Evolutionary conservation across 64 coral and sea anemone genomes (phyloP), one percentile per base, ranked within the genome.

Genomic region (Actinia equina): DNA sequence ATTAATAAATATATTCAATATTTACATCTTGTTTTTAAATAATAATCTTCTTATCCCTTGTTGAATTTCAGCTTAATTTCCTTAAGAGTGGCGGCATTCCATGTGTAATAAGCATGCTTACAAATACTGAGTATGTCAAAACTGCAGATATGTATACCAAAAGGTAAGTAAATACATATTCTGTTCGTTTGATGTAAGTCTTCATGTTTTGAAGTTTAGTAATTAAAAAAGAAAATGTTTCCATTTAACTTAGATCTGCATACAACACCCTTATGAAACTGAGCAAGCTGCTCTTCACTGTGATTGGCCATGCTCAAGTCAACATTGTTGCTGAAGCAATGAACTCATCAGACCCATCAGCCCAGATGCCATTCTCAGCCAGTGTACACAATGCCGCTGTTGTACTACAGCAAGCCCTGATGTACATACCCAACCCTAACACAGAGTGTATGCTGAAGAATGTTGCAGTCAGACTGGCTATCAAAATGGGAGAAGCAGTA

Each of bases 271-370:
- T 99, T 30, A 70, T 99, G 70, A 99, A 99, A 85, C 91, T 95
- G 56, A 79, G 87, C 42, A 99, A 99, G 91, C 88, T 99, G 58
- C 43, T 94, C 16, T 83, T 99, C 60, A 99, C 97, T 44, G 88
- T 95, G 2, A 88, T 99, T 4, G 97, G 93, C n/a, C 94, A 99
- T 61, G 97, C 93, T 13, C 88, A 99, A 77, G 97, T 99, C 13
- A 92, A 89, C 23, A 88, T 99, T 87, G 97, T 99, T 44, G 97
- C 97, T 53, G 97, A 99, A 82, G 97, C 97, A 22, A 93, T 99
- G 76, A 89, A 90, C 17, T 43, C 88, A 20, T 76, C 90, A 17
- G 90, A 90, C 27, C 86, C 88, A 59, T 85, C 88, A 12, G 43
- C 56, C 0, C 88, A 87, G 20, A 83, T 93, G 43, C 86, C 93